Percentiles rank a stretch among this genome's conserved stretches.
These are phyloP conservation scores for Sus scrofa DNA, from an alignment of 2,113 vertebrate genomes.

Conservation along the genomic window DNA sequence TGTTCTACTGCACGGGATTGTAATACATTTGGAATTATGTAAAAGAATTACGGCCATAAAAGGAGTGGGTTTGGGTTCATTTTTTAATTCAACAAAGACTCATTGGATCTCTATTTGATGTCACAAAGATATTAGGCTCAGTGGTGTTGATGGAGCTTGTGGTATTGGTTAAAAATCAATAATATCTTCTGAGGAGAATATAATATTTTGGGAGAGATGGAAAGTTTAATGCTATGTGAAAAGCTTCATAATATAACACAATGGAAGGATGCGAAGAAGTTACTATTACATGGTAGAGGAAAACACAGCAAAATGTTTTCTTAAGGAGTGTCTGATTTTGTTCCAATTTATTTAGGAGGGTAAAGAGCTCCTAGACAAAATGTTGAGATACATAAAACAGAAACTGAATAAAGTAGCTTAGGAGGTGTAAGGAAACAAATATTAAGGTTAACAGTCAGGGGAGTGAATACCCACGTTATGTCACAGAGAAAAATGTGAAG, in stretches of 20 bases:
- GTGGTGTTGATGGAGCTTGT: neutral
- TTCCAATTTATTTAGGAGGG: neutral
- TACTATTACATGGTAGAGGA: neutral
- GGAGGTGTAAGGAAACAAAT: slow-evolving; percentile 22
- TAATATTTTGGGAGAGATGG: neutral
- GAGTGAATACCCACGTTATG: neutral
- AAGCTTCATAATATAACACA: neutral
- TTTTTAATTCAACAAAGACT: neutral
- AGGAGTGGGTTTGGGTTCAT: neutral
- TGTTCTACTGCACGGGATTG: neutral
- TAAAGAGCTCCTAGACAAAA: neutral
- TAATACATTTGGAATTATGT: neutral
- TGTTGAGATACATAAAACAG: neutral
- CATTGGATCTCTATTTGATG: neutral
- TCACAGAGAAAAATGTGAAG: neutral
- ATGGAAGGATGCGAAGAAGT: neutral
- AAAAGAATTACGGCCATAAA: neutral
- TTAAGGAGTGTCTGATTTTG: neutral
- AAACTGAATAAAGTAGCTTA: neutral
- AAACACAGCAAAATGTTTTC: neutral
- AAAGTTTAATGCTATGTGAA: neutral
- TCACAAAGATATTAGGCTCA: neutral
- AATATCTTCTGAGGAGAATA: neutral
- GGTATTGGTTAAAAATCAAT: neutral
- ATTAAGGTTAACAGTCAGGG: neutral